These are phyloP conservation scores for Callaeas wilsoni DNA, from an alignment of 2,113 vertebrate species.

Conservation along the genomic window DNA sequence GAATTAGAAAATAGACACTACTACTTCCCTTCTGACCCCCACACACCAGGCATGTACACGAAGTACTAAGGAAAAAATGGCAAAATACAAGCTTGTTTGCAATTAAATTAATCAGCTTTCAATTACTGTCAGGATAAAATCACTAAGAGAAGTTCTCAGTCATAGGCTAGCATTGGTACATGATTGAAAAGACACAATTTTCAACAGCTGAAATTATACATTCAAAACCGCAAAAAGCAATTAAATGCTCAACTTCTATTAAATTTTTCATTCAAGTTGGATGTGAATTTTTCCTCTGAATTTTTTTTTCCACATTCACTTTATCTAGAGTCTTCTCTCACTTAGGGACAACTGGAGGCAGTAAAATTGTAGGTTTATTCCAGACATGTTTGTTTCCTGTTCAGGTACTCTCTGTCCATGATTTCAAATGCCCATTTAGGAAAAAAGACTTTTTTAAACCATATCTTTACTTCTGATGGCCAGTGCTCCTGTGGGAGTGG, in stretches of 20 bases:
- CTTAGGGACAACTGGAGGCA: background rate
- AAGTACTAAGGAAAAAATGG: background rate
- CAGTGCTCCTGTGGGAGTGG: background rate
- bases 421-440: background rate
- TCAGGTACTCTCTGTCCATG: background rate
- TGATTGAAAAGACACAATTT: background rate
- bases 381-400: background rate
- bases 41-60: background rate
- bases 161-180: background rate
- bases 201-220: background rate
- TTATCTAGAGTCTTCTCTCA: background rate
- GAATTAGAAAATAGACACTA: slow-evolving; percentile 45
- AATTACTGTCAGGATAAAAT: slow-evolving; percentile 47
- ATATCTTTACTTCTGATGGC: background rate
- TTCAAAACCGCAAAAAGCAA: background rate
- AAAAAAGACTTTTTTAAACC: background rate
- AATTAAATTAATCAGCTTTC: slow-evolving; percentile 62
- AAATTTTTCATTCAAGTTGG: background rate
- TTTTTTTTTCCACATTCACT: background rate
- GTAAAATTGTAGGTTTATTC: background rate
- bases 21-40: slow-evolving; percentile 34
- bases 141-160: background rate
- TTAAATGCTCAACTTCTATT: background rate
- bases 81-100: slow-evolving; percentile 33
- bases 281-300: background rate